A percentile compares a stretch with the other conserved stretches of the same genome.
Conservation (phyloP, 2,888 invertebrate species). For the Clunio marinus region DNA sequence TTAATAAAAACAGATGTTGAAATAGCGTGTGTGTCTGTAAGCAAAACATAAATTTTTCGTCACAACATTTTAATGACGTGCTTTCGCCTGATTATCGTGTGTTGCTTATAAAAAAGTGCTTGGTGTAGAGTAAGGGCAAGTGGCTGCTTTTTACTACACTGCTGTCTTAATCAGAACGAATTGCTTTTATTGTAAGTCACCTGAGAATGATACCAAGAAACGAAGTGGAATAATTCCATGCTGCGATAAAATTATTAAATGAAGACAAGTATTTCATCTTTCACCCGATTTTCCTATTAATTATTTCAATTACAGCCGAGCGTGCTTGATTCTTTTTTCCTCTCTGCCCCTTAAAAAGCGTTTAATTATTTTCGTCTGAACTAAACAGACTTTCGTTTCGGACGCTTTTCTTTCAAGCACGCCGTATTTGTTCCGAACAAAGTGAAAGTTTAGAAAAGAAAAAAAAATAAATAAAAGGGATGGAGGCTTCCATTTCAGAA, state of each 20-base stretch:
- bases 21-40: slow-evolving; percentile 25
- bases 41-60: slow-evolving; percentile 25
- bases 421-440: slow-evolving; percentile 27
- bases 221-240: neutral
- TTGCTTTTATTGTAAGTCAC: neutral
- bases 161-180: neutral
- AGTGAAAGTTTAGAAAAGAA: neutral
- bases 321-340: neutral
- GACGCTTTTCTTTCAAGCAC: too few species aligned
- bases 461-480: too few species aligned
- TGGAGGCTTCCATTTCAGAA: too few species aligned
- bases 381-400: slow-evolving; percentile 3
- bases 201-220: too few species aligned
- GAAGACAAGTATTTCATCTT: neutral
- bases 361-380: slow-evolving; percentile 31
- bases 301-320: slow-evolving; percentile 36
- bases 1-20: slow-evolving; percentile 29
- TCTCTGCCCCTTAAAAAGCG: slow-evolving; percentile 24
- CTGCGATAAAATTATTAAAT: neutral
- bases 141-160: too few species aligned
- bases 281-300: slow-evolving; percentile 29
- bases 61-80: slow-evolving; percentile 29
- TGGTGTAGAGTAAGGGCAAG: too few species aligned
- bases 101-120: neutral
- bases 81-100: slow-evolving; percentile 24